Percentiles rank a stretch among this genome's conserved stretches.
These are phyloP conservation scores for Drosophila robusta DNA, from an alignment of 2,888 invertebrate genomes.

Conservation along the genomic window DNA sequence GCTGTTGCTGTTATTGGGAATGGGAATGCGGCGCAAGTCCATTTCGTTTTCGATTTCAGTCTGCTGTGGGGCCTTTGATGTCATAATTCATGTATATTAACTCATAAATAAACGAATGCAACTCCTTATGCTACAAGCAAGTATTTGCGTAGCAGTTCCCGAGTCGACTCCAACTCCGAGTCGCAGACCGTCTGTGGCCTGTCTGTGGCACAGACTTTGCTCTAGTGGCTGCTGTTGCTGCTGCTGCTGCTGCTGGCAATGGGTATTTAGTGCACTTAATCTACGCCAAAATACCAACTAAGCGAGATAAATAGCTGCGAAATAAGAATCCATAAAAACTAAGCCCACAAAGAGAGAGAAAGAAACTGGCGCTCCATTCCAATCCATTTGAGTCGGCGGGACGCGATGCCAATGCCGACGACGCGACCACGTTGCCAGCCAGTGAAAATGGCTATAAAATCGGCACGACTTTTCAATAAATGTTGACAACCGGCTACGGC, in stretches of 20 bases:
- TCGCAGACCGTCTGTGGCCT: slow-evolving; percentile 41
- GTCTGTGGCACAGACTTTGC: slow-evolving; percentile 48
- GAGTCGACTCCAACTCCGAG: slow-evolving; percentile 20
- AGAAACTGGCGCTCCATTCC: slow-evolving; percentile 44
- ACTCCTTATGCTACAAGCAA: slow-evolving; percentile 64
- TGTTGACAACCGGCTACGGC: slow-evolving; percentile 83
- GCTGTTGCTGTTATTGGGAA: slow-evolving; percentile 5
- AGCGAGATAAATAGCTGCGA: slow-evolving; percentile 84
- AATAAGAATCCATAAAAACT: slow-evolving; percentile 81
- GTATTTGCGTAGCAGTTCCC: slow-evolving; percentile 50
- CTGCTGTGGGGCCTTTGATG: slow-evolving; percentile 79
- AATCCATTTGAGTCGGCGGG: slow-evolving; percentile 8
- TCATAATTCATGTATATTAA: slow-evolving; percentile 85
- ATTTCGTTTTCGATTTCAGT: slow-evolving; percentile 76
- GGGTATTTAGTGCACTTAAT: slow-evolving; percentile 83
- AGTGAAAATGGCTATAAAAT: slow-evolving; percentile 83
- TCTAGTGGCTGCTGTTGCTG: slow-evolving; percentile 34
- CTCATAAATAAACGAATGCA: slow-evolving; percentile 84
- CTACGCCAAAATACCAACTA: slow-evolving; percentile 82
- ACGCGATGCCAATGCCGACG: slow-evolving; percentile 9
- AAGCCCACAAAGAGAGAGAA: slow-evolving; percentile 42
- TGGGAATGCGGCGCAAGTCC: slow-evolving; percentile 65
- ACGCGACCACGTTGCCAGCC: slow-evolving; percentile 20
- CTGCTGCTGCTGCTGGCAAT: slow-evolving; percentile 53
- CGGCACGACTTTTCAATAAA: slow-evolving; percentile 85